A percentile compares a stretch with the other conserved stretches of the same genome.
These are phyloP conservation scores for Pteronotus mesoamericanus DNA, from an alignment of 2,797 vertebrate genomes.

Conservation along the genomic window DNA sequence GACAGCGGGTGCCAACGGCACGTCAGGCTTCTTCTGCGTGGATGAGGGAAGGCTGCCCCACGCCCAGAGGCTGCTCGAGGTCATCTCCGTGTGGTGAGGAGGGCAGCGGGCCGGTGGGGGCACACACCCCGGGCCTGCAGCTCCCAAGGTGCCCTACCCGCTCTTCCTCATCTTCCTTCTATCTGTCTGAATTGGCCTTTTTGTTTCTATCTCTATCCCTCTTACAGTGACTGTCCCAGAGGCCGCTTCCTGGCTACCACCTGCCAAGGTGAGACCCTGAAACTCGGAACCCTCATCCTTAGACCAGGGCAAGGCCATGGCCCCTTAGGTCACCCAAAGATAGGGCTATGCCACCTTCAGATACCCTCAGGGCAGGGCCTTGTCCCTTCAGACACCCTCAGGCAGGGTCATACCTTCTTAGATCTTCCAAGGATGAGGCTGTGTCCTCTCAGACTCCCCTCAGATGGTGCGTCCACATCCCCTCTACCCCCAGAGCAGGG, in stretches of 20 bases:
- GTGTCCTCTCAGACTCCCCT: not conserved
- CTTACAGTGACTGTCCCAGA: constrained; percentile 88
- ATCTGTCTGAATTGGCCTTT: not conserved
- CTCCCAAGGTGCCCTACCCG: not conserved
- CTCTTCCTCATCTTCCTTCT: rapidly evolving
- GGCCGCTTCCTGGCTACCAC: constrained; percentile 87
- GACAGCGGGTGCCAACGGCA: constrained; percentile 82
- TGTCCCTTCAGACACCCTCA: too few species aligned
- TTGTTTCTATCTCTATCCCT: not conserved
- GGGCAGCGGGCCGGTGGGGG: not conserved
- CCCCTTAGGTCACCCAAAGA: not conserved
- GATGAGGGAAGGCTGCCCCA: constrained; percentile 85
- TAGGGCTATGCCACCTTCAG: not conserved
- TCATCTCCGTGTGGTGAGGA: constrained; percentile 89
- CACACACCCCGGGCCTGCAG: rapidly evolving
- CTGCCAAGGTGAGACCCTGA: constrained; percentile 89
- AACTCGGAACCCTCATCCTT: not conserved
- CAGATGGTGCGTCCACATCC: not conserved
- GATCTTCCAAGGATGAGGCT: not conserved
- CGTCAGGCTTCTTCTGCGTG: constrained; percentile 89
- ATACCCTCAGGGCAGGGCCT: not conserved
- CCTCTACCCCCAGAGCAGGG: not conserved
- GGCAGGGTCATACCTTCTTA: not conserved
- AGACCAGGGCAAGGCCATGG: not conserved
- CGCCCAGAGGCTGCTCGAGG: constrained; percentile 89